Evolutionary conservation across 1,140 invertebrate genomes (phyloP), one percentile per base, ranked within the genome.

Genomic region (Drosophila simulans): DNA sequence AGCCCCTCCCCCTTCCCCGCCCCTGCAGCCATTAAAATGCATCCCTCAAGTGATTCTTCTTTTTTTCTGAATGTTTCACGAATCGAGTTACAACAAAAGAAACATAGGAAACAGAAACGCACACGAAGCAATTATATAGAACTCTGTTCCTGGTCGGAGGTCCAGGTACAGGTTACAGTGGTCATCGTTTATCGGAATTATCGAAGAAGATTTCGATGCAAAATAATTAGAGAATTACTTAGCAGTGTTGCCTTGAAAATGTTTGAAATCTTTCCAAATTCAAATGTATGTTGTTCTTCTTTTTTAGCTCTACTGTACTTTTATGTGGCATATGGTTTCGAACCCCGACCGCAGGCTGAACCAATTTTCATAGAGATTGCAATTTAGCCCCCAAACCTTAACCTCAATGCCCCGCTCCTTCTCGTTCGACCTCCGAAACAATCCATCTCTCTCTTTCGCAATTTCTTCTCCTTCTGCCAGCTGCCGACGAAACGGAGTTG

Each of bases 291-390:
- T 22, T 22, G 2, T 22, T 22, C 3, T 22, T 22, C 2, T 2
- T 22, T 22, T 22, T 22, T 22, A 22, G 2, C n/a, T 22, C 25
- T 13, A 46, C 58, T 63, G 64, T 51, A 58, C 17, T 51, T 31
- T 15, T 2, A 10, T 48, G 12, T 42, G 64, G 64, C 66, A 74
- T 72, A 74, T 72, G 71, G 56, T 45, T 57, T 42, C 43, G 63
- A 55, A 31, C 48, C 27, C 68, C 37, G 45, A 80, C 80, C 81
- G 77, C 81, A 80, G 72, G 71, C 63, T 65, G 72, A 63, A 80
- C 66, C 63, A 76, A 84, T 84, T 84, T 84, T 84, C 80, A 76
- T 84, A 80, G 80, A 80, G 64, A 66, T 72, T 62, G 80, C 65
- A 78, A 71, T 70, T 59, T 63, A 60, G 64, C 58, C 58, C 58